Evolutionary conservation across 1,140 invertebrate species (phyloP).

Genomic region (Elysia chlorotica): DNA sequence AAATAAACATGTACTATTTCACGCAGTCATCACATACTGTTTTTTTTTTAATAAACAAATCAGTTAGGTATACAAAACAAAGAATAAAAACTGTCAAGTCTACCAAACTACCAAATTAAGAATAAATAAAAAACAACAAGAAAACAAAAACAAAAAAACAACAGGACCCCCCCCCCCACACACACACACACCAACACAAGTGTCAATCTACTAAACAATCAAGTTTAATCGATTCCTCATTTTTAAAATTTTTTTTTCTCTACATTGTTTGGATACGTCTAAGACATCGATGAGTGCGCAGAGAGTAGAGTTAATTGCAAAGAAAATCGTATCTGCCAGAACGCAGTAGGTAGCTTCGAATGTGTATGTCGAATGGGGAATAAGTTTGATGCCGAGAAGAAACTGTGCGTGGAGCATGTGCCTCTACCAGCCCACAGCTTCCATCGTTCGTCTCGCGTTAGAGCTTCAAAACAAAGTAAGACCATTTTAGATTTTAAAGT

Average conservation of each 20-base stretch:
- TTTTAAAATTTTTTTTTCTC: too few species aligned
- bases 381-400: background rate
- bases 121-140: too few species aligned
- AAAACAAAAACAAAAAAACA: background rate
- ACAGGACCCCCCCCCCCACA: background rate
- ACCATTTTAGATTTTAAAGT: too few species aligned
- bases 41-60: too few species aligned
- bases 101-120: too few species aligned
- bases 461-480: slow-evolving; percentile 3
- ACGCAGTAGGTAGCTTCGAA: slow-evolving; percentile 1
- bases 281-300: slow-evolving; percentile 10
- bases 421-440: slow-evolving; percentile 2
- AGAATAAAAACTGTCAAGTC: too few species aligned
- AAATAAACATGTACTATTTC: too few species aligned
- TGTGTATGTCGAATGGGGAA: background rate
- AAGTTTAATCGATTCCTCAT: too few species aligned
- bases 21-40: too few species aligned
- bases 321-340: background rate
- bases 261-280: too few species aligned
- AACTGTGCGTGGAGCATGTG: background rate
- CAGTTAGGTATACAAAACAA: too few species aligned
- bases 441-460: background rate
- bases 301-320: background rate
- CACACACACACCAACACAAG: background rate
- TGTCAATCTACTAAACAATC: too few species aligned